A percentile compares a stretch with the other conserved stretches of the same genome.
Evolutionary conservation across 1,140 invertebrate species (phyloP).

Genomic region (Calephelis virginiensis): DNA sequence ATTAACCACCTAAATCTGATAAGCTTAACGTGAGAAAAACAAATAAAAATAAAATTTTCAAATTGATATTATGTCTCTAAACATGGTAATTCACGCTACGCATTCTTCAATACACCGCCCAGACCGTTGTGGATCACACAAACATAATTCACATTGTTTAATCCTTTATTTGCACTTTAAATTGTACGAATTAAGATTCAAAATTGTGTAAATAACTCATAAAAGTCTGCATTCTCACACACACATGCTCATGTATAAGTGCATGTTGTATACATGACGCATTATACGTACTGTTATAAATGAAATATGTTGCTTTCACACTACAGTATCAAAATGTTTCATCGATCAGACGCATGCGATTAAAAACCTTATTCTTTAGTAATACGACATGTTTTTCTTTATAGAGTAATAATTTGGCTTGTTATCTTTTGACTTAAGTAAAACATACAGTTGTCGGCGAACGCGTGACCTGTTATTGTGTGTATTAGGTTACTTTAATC

Average conservation of each 20-base stretch:
- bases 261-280: conserved; percentile 68
- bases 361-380: conserved; percentile 19
- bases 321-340: conserved; percentile 56
- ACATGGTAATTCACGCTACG: conserved; percentile 74
- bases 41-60: conserved; percentile 70
- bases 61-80: conserved; percentile 67
- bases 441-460: conserved; percentile 56
- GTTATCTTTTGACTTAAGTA: conserved; percentile 46
- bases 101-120: conserved; percentile 72
- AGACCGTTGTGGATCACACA: conserved; percentile 62
- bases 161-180: conserved; percentile 44
- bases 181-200: conserved; percentile 31
- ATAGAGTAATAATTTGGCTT: conserved; percentile 31
- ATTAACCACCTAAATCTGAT: conserved; percentile 8
- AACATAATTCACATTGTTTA: conserved; percentile 59
- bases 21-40: conserved; percentile 35
- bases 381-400: conserved; percentile 30
- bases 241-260: conserved; percentile 30
- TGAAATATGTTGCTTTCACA: conserved; percentile 78
- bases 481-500: conserved; percentile 77
- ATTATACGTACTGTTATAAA: conserved; percentile 73
- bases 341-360: conserved; percentile 27
- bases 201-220: conserved; percentile 20
- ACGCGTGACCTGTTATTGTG: conserved; percentile 76
- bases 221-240: conserved; percentile 7